These are phyloP conservation scores for Silurus glanis DNA, from an alignment of 2,113 vertebrate genomes.

Conservation along the genomic window DNA sequence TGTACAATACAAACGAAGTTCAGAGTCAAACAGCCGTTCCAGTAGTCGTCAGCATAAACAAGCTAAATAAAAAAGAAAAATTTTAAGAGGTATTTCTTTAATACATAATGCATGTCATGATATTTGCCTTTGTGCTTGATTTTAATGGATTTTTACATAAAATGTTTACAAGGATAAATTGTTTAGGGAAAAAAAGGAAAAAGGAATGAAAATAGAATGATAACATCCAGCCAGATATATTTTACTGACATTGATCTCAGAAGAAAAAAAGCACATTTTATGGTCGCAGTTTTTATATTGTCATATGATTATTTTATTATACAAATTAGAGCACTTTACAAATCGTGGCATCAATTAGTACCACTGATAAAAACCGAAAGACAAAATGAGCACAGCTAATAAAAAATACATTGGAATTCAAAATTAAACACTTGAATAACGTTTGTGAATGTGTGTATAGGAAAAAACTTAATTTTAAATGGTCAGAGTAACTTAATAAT, in stretches of 20 bases:
- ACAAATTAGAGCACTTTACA: background rate
- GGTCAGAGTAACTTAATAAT: background rate
- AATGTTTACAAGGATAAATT: background rate
- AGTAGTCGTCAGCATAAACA: background rate
- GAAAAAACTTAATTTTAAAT: background rate
- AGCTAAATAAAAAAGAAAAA: background rate
- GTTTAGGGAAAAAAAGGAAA: background rate
- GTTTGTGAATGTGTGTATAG: background rate
- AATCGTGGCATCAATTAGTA: background rate
- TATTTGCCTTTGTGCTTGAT: background rate
- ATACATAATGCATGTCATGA: background rate
- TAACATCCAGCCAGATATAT: background rate
- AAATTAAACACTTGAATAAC: background rate
- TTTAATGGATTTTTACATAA: background rate
- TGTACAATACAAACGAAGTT: background rate
- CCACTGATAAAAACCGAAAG: background rate
- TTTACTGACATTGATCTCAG: background rate
- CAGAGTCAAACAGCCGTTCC: conserved; percentile 16
- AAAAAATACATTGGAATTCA: background rate
- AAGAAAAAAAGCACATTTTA: background rate
- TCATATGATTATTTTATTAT: background rate
- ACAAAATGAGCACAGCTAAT: background rate
- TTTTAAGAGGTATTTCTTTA: too few relatives aligned
- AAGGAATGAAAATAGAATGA: background rate
- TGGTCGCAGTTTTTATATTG: background rate